Conservation (phyloP, 2,113 vertebrate genomes). For the Lampris megalopsis region DNA sequence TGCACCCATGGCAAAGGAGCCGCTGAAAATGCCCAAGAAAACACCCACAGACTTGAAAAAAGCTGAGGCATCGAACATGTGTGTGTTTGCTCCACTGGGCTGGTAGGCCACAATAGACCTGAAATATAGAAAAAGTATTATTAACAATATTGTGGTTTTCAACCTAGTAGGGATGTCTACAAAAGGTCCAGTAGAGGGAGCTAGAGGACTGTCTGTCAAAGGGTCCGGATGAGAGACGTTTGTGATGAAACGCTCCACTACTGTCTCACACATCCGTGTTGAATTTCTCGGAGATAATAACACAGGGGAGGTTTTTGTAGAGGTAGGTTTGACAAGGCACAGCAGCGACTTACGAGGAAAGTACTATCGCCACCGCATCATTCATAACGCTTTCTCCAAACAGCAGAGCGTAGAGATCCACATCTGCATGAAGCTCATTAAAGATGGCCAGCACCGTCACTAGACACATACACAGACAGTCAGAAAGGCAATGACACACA, state of each 20-base stretch:
- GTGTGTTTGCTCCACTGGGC: constrained; percentile 91
- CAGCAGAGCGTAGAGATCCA: constrained; percentile 97
- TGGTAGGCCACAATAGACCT: constrained; percentile 98
- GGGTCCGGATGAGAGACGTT: background rate
- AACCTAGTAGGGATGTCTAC: background rate
- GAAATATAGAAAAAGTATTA: constrained; percentile 5
- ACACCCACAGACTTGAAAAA: constrained; percentile 98
- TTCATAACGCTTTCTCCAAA: constrained; percentile 98
- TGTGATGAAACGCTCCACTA: background rate
- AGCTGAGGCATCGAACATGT: constrained; percentile 93
- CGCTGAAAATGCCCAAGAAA: constrained; percentile 98
- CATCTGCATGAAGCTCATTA: constrained; percentile 95
- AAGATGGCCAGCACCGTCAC: constrained; percentile 98
- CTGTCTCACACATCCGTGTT: constrained; percentile 13
- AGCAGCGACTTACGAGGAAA: constrained; percentile 92
- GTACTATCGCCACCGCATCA: constrained; percentile 95
- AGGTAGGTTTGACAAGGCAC: background rate
- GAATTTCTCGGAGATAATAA: constrained; percentile 29
- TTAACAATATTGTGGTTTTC: no score
- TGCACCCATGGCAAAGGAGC: constrained; percentile 97
- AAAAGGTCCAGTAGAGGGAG: constrained; percentile 63
- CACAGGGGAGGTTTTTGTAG: background rate
- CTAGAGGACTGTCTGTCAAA: constrained; percentile 32
- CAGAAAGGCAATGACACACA: constrained; percentile 13
- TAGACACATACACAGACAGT: constrained; percentile 66